phyloP scores from a whole-genome alignment of 2,888 invertebrate species.

The Nomada goodeniana region DNA sequence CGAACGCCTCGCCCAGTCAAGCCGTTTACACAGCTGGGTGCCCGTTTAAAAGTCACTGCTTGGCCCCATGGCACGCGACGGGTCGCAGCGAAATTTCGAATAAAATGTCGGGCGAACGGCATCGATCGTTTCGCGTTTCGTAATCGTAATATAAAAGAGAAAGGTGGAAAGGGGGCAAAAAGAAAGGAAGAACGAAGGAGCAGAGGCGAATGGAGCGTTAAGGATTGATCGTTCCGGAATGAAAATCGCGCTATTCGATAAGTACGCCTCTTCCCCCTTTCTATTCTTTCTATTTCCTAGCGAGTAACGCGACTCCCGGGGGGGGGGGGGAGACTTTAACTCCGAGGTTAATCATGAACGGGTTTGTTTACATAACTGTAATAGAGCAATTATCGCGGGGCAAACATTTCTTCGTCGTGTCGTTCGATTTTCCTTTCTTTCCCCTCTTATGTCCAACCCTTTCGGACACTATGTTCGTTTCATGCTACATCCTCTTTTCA shows the following conservation, averaged over 20 bases:
- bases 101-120: conserved; percentile 2
- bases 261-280: conserved; percentile 43
- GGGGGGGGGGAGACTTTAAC: conserved; percentile 51
- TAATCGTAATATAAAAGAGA: conserved; percentile 11
- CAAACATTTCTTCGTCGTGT: conserved; percentile 9
- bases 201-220: conserved; percentile 46
- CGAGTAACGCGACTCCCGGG: conserved; percentile 40
- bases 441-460: not conserved
- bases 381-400: conserved; percentile 61
- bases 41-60: conserved; percentile 33
- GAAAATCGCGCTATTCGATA: conserved; percentile 31
- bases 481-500: not conserved
- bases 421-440: not conserved
- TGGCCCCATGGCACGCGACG: not conserved
- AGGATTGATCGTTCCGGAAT: conserved; percentile 50
- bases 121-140: conserved; percentile 25
- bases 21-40: conserved; percentile 33
- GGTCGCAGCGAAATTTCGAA: conserved; percentile 46
- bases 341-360: conserved; percentile 44
- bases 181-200: conserved; percentile 20
- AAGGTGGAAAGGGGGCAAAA: conserved; percentile 27
- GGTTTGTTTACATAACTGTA: conserved; percentile 65
- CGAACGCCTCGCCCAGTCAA: conserved; percentile 4
- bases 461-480: not conserved
- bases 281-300: conserved; percentile 50